Percentiles rank a stretch among this genome's conserved stretches.
Conservation (phyloP, 1,140 invertebrate genomes). For the Papilio helenus region DNA sequence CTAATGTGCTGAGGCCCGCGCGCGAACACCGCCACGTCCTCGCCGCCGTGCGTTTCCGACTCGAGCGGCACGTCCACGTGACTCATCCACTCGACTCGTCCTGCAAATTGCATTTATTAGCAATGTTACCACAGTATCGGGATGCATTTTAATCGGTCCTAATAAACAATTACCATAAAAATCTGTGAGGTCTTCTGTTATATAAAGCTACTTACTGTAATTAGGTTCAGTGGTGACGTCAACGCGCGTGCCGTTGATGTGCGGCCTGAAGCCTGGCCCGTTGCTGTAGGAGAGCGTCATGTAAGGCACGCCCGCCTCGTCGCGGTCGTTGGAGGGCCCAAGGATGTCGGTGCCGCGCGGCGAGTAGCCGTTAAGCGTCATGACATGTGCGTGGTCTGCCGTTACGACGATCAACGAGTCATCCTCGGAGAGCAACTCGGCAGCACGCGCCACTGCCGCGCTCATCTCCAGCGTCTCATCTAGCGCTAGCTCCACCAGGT, state of each 20-base stretch:
- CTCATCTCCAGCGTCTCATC: slow-evolving; percentile 85
- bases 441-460: slow-evolving; percentile 82
- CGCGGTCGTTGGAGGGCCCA: slow-evolving; percentile 68
- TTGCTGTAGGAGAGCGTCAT: slow-evolving; percentile 47
- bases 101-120: not conserved
- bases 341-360: slow-evolving; percentile 80
- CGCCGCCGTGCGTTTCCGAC: slow-evolving; percentile 82
- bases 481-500: slow-evolving; percentile 85
- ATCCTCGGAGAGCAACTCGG: slow-evolving; percentile 77
- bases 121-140: not conserved
- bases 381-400: slow-evolving; percentile 86
- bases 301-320: slow-evolving; percentile 44
- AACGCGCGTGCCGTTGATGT: slow-evolving; percentile 61
- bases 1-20: slow-evolving; percentile 74
- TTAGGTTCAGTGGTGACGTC: slow-evolving; percentile 54
- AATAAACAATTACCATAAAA: slow-evolving; percentile 54
- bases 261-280: slow-evolving; percentile 83
- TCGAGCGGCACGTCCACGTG: slow-evolving; percentile 54
- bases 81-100: slow-evolving; percentile 67
- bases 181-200: too few species aligned
- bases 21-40: slow-evolving; percentile 85
- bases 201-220: slow-evolving; percentile 58
- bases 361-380: slow-evolving; percentile 85
- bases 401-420: slow-evolving; percentile 87
- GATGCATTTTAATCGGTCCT: not conserved